Conservation (phyloP, 2,888 invertebrate genomes). For the Elysia crispata region DNA sequence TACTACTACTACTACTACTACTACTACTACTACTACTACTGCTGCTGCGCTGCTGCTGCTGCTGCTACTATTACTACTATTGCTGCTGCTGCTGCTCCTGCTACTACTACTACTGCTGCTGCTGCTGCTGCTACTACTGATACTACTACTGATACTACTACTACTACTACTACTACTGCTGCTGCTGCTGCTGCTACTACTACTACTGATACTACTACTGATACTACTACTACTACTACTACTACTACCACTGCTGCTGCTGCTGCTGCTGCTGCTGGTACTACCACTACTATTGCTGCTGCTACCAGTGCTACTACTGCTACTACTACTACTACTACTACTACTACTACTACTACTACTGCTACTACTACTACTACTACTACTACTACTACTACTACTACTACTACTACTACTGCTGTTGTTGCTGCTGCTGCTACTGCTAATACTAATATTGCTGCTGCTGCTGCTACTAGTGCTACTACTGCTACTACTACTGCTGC, state of each 20-base stretch:
- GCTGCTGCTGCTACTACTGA: conserved; percentile 6
- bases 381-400: conserved; percentile 12
- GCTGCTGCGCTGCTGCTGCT: no score
- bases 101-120: conserved; percentile 29
- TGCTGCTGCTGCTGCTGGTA: not conserved
- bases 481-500: conserved; percentile 12
- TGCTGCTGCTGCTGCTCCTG: conserved; percentile 20
- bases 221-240: not conserved
- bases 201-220: not conserved
- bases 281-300: not conserved
- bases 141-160: no score
- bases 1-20: conserved; percentile 32
- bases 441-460: no score
- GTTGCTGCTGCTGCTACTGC: conserved; percentile 13
- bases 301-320: not conserved
- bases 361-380: conserved; percentile 16
- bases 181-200: no score
- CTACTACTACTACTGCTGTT: not conserved
- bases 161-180: no score
- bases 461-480: no score
- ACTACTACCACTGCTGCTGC: not conserved
- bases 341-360: conserved; percentile 9
- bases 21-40: conserved; percentile 27
- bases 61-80: not conserved
- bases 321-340: conserved; percentile 9